These are phyloP conservation scores for Bicyclus anynana DNA, from an alignment of 1,140 invertebrate genomes.

Conservation along the genomic window DNA sequence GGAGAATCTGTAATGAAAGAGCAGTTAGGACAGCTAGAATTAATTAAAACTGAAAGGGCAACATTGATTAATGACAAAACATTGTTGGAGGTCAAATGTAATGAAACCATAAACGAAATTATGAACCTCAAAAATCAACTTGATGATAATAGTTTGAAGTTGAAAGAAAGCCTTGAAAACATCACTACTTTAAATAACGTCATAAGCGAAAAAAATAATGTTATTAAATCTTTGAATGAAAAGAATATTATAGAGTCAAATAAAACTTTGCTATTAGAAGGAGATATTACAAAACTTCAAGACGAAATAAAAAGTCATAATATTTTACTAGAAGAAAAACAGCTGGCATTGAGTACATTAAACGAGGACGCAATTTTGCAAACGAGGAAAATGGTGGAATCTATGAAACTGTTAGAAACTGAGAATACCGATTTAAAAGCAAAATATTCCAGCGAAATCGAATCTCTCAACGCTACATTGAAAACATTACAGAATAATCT, in stretches of 20 bases:
- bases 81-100: conserved; percentile 48
- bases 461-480: conserved; percentile 73
- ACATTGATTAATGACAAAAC: conserved; percentile 50
- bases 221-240: conserved; percentile 71
- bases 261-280: conserved; percentile 45
- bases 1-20: conserved; percentile 66
- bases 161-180: conserved; percentile 41
- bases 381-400: conserved; percentile 43
- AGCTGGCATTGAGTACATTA: conserved; percentile 40
- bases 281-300: conserved; percentile 48
- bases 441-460: conserved; percentile 51
- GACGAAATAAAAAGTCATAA: conserved; percentile 44
- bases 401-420: conserved; percentile 40
- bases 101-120: conserved; percentile 61
- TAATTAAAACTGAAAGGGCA: conserved; percentile 53
- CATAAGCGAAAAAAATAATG: conserved; percentile 60
- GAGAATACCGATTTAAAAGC: conserved; percentile 56
- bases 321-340: conserved; percentile 42
- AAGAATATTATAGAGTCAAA: conserved; percentile 66
- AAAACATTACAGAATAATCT: conserved; percentile 76
- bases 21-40: conserved; percentile 55
- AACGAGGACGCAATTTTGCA: conserved; percentile 46
- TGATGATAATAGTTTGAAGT: conserved; percentile 32
- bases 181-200: conserved; percentile 45
- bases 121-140: conserved; percentile 61